Base-by-base conservation (phyloP, 2,113 vertebrate species). In the Cettia cetti region DNA sequence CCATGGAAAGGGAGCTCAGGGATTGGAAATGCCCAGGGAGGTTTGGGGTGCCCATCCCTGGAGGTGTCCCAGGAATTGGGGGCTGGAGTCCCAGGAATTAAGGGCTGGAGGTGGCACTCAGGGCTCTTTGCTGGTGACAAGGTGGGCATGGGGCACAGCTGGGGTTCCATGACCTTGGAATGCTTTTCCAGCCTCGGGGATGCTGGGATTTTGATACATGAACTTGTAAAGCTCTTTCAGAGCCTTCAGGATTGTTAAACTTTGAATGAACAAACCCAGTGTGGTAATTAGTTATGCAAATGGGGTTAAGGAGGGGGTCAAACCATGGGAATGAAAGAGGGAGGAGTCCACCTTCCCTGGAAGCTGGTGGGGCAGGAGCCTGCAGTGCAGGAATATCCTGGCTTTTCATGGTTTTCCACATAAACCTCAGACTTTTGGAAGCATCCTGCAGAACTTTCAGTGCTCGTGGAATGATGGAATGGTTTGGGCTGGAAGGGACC, bases 91-190 rank as follows among this genome's bases (percentile, higher is more conserved):
- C n/a, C n/a, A n/a, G n/a, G n/a, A n/a, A n/a, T n/a, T n/a, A n/a
- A n/a, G n/a, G n/a, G 3, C 59, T 75, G 60, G 70, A 10, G 4
- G 31, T 66, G 71, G 4, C 71, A 76, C 63, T 59, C 2, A 4
- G 81, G 0, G 56, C 44, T 61, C 56, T n/a, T 52, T 54, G 54
- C 42, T 47, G n/a, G 61, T 31, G 33, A 37, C 72, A 60, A 3
- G 45, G 45, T 28, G n/a, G n/a, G n/a, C n/a, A n/a, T n/a, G n/a
- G 45, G 45, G 39, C 65, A 35, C 49, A 26, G 64, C 7, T 20
- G 1, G 65, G n/a, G 22, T 20, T 71, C 14, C 0, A 0, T 33
- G 42, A 5, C 0, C 76, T 50, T 2, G 12, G 15, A 50, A 10
- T 4, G 3, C 3, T 89, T 57, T 74, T 57, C 86, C 76, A 42